Percentiles rank a stretch among this genome's conserved stretches.
Conservation (phyloP, 2,797 vertebrate genomes). For the Anguilla anguilla region DNA sequence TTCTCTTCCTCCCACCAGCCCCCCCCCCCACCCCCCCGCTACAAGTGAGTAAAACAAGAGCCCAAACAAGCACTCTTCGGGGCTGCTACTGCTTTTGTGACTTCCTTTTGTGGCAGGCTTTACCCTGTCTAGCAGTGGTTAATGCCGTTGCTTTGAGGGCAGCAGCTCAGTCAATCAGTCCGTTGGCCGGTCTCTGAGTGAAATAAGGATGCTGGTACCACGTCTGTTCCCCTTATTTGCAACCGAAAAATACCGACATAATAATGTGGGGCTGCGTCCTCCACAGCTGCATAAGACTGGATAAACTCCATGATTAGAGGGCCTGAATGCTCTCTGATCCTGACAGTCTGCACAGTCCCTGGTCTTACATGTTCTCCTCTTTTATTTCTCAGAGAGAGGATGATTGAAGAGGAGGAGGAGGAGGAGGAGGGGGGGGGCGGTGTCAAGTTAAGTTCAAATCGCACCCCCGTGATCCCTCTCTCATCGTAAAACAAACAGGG, state of each 20-base stretch:
- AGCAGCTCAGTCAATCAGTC: not conserved
- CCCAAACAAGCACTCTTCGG: not conserved
- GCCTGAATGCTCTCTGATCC: not conserved
- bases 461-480: not conserved
- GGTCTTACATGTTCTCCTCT: not conserved
- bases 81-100: not conserved
- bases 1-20: conserved; percentile 27
- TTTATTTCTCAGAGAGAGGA: not conserved
- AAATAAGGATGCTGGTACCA: not conserved
- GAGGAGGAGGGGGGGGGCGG: not conserved
- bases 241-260: not conserved
- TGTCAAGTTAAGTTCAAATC: not conserved
- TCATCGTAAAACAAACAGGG: conserved; percentile 13
- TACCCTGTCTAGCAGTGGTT: not conserved
- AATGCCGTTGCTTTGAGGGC: not conserved
- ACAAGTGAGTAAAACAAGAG: not conserved
- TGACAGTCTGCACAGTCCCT: not conserved
- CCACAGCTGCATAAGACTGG: not conserved
- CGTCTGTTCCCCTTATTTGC: not conserved
- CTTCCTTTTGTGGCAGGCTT: not conserved
- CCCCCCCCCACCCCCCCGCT: not conserved
- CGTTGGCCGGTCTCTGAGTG: not conserved
- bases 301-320: conserved; percentile 3
- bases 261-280: not conserved
- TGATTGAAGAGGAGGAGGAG: not conserved